These are phyloP conservation scores for Thalassoma bifasciatum DNA, from an alignment of 2,113 vertebrate genomes.

Conservation along the genomic window DNA sequence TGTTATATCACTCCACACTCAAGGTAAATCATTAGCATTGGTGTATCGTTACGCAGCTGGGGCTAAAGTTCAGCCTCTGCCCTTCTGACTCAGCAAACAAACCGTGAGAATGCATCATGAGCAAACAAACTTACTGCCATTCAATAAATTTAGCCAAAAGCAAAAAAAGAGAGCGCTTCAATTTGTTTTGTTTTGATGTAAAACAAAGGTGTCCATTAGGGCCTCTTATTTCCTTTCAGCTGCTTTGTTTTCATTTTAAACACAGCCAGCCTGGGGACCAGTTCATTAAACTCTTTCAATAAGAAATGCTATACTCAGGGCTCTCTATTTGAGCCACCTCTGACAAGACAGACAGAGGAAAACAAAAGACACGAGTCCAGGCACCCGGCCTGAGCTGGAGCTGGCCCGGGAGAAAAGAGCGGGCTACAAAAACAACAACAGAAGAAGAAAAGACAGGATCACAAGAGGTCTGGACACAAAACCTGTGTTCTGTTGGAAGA, in stretches of 20 bases:
- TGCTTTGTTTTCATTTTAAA: slow-evolving; percentile 19
- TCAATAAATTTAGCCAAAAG: neutral
- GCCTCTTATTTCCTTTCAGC: neutral
- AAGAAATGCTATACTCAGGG: slow-evolving; percentile 39
- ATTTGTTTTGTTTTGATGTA: neutral
- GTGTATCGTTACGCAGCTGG: neutral
- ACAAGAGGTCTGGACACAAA: slow-evolving; percentile 32
- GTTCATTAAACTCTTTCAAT: slow-evolving; percentile 38
- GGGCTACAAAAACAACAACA: slow-evolving; percentile 50
- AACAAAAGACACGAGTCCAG: slow-evolving; percentile 22
- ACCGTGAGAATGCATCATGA: neutral
- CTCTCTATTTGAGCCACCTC: slow-evolving; percentile 42
- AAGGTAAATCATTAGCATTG: slow-evolving; percentile 59
- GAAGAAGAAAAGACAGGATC: slow-evolving; percentile 27
- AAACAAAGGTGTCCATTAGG: neutral
- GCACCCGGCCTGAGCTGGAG: slow-evolving; percentile 16
- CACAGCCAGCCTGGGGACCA: slow-evolving; percentile 17
- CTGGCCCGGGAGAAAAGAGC: slow-evolving; percentile 49
- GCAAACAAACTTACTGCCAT: neutral
- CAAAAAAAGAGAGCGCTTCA: too few species aligned
- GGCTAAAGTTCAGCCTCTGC: slow-evolving; percentile 48
- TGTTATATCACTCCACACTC: neutral
- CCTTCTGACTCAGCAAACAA: slow-evolving; percentile 21
- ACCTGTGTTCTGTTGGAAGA: slow-evolving; percentile 56
- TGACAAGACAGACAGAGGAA: slow-evolving; percentile 29